Base-by-base conservation (phyloP, 53 echinoderm and acorn worm species). In the Apostichopus leukothele region DNA sequence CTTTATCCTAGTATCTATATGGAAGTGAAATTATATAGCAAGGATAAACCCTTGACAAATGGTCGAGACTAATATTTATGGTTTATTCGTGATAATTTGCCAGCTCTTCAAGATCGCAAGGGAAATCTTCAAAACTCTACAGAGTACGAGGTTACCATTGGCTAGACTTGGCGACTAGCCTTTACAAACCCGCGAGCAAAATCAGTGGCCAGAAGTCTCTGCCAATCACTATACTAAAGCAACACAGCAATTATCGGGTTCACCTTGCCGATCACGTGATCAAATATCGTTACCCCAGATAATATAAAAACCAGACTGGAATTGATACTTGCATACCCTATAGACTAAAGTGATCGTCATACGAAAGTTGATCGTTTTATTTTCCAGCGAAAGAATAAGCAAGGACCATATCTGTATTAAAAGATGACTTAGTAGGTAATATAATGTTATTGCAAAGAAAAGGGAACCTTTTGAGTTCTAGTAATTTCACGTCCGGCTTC, bases 71-170 rank as follows among this genome's bases (percentile, higher is more conserved):
- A 21, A 81, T 81, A 81, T 81, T 81, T 81, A 81, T 81, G 81
- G 81, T 81, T 81, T 81, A 81, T 55, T 81, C 55, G 81, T 81
- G 81, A 81, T 81, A 81, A 81, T 81, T 81, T 81, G 81, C 81
- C 81, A 81, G 52, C 54, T 81, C 54, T 81, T 81, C 59, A 0
- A 11, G 9, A 81, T 81, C 81, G 55, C 81, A 81, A 50, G 81
- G 81, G 81, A 81, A 81, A 81, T 81, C 81, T 54, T 81, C 71
- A 13, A 71, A 71, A 71, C 71, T 71, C 14, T 71, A n/a, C 1
- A 71, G 71, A 71, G 20, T 71, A 71, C 71, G 20, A 71, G 71
- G 71, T 16, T 71, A 71, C 71, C 20, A 18, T 18, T 71, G 71
- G 71, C 71, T 71, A 71, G 71, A 71, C 71, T 71, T 71, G 3